phyloP scores from a whole-genome alignment of 2,888 invertebrate species.

The Aquatica leii region DNA sequence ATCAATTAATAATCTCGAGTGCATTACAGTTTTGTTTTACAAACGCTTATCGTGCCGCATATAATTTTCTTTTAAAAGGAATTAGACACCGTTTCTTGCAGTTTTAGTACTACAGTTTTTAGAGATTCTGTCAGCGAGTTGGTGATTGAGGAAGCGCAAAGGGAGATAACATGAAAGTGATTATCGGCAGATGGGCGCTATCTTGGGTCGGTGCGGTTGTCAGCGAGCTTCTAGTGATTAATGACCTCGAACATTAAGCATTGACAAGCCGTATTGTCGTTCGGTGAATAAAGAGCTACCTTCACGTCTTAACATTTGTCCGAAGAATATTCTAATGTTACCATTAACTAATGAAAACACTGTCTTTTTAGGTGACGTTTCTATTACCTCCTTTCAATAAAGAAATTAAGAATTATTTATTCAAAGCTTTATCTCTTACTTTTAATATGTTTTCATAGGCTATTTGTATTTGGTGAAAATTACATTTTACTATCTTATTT shows the following conservation, averaged over 20 bases:
- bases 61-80: constrained; percentile 14
- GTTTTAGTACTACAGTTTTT: constrained; percentile 49
- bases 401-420: too few species aligned
- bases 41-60: constrained; percentile 6
- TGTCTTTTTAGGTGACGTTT: too few species aligned
- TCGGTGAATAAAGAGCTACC: constrained; percentile 33
- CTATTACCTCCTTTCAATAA: too few species aligned
- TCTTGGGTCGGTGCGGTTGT: constrained; percentile 54
- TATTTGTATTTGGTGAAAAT: too few species aligned
- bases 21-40: background rate
- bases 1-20: constrained; percentile 21
- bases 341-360: background rate
- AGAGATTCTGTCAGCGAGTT: constrained; percentile 51
- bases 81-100: constrained; percentile 38
- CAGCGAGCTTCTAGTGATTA: constrained; percentile 55
- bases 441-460: too few species aligned
- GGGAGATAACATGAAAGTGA: constrained; percentile 57
- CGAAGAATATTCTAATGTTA: constrained; percentile 5
- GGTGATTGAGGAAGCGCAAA: constrained; percentile 48
- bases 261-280: constrained; percentile 59
- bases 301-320: constrained; percentile 20
- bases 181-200: constrained; percentile 58
- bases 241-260: constrained; percentile 58
- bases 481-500: too few species aligned
- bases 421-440: too few species aligned